A percentile compares a stretch with the other conserved stretches of the same genome.
Conservation (phyloP, 1,140 invertebrate genomes). For the Zaprionus kolodkinae region DNA sequence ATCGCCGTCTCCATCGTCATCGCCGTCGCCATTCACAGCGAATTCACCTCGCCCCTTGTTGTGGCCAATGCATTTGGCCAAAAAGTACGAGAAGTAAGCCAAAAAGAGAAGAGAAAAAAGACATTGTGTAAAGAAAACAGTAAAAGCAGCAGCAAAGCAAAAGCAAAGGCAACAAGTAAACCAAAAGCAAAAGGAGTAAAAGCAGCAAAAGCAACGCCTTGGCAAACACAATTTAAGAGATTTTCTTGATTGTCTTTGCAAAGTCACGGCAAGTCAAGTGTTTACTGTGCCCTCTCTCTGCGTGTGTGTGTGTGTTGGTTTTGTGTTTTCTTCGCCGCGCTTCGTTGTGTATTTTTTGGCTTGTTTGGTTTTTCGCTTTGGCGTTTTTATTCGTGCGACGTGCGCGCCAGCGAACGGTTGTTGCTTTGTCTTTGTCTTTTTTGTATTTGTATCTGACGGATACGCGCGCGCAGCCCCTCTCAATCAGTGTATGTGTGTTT, state of each 20-base stretch:
- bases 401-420: constrained; percentile 76
- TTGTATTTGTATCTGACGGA: constrained; percentile 63
- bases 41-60: neutral
- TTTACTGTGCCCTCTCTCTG: constrained; percentile 39
- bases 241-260: constrained; percentile 22
- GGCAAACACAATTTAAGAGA: constrained; percentile 1
- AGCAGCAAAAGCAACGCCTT: neutral
- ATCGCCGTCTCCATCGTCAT: constrained; percentile 5
- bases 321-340: constrained; percentile 17
- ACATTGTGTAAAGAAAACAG: neutral
- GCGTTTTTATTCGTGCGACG: constrained; percentile 76
- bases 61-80: constrained; percentile 67
- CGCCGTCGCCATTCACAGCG: neutral
- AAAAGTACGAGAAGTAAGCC: constrained; percentile 41
- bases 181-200: neutral
- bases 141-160: constrained; percentile 2
- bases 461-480: constrained; percentile 57
- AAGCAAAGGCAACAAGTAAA: neutral
- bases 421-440: constrained; percentile 57
- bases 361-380: constrained; percentile 49
- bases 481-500: constrained; percentile 7
- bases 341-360: constrained; percentile 4
- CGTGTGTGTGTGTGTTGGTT: neutral
- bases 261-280: constrained; percentile 40
- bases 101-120: constrained; percentile 6